Percentiles rank a stretch among this genome's conserved stretches.
Conservation (phyloP, 2,113 vertebrate genomes). For the Sceloporus tristichus region DNA sequence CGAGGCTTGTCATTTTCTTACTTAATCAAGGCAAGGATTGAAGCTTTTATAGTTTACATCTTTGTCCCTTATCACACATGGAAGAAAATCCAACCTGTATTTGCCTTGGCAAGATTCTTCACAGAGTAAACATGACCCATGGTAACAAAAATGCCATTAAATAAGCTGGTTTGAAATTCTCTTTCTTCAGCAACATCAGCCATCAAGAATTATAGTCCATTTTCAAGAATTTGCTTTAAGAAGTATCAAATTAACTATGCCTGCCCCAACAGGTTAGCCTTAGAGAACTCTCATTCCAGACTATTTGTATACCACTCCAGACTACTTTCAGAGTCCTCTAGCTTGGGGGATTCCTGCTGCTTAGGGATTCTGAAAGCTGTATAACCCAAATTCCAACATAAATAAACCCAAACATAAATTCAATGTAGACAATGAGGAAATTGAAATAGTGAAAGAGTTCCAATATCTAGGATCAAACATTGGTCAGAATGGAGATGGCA, state of each 20-base stretch:
- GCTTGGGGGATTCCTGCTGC: too few species aligned
- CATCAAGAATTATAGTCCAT: not conserved
- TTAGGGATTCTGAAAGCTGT: too few species aligned
- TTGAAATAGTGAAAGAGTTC: too few species aligned
- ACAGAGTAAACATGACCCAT: not conserved
- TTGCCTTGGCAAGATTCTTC: constrained; percentile 1
- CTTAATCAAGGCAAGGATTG: not conserved
- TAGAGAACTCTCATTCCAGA: not conserved
- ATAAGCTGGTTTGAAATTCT: not conserved
- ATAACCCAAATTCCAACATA: too few species aligned
- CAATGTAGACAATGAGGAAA: too few species aligned
- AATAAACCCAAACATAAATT: too few species aligned
- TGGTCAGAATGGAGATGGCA: too few species aligned
- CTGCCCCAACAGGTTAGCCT: not conserved
- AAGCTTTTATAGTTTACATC: not conserved
- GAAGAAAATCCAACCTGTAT: not conserved
- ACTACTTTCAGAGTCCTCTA: too few species aligned
- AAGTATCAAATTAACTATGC: not conserved
- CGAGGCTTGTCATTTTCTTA: accelerated
- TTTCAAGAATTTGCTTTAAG: constrained; percentile 33
- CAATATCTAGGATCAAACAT: too few species aligned
- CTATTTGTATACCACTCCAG: too few species aligned
- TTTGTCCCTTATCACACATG: not conserved
- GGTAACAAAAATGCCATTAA: constrained; percentile 17
- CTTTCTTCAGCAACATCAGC: constrained; percentile 1